phyloP scores from a whole-genome alignment of 2,113 vertebrate genomes.

The Saimiri boliviensis region DNA sequence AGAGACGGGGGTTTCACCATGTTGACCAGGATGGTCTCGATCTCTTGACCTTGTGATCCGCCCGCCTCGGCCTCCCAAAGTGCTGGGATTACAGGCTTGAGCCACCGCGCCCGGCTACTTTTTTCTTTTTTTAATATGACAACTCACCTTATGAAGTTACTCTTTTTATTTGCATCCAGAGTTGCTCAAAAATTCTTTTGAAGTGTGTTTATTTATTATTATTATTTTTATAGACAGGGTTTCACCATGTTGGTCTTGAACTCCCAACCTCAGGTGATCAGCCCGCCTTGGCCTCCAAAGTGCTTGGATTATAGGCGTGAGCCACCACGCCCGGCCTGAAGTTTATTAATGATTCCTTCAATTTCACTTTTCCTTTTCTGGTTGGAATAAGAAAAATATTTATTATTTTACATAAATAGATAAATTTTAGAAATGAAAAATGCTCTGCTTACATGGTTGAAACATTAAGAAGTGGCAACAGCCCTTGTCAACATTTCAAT shows the following conservation, averaged over 20 bases:
- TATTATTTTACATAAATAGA: not conserved
- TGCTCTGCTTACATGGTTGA: not conserved
- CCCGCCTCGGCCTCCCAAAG: too few relatives aligned
- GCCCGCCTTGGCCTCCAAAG: too few relatives aligned
- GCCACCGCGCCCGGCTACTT: too few relatives aligned
- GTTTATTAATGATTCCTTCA: not conserved
- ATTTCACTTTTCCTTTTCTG: constrained; percentile 21
- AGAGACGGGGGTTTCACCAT: too few relatives aligned
- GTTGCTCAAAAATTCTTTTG: constrained; percentile 38
- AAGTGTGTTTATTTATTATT: not conserved
- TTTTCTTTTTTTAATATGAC: not conserved
- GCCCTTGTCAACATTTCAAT: constrained; percentile 5
- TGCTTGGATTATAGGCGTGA: too few relatives aligned
- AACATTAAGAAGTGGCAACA: constrained; percentile 29
- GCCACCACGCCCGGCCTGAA: not conserved
- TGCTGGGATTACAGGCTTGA: too few relatives aligned
- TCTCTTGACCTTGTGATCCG: too few relatives aligned
- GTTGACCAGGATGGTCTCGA: too few relatives aligned
- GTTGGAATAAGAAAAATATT: constrained; percentile 35
- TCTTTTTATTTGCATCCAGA: not conserved
- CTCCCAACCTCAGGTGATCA: too few relatives aligned
- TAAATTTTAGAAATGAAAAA: constrained; percentile 3
- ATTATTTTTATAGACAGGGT: too few relatives aligned
- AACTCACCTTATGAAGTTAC: not conserved
- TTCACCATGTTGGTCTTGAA: too few relatives aligned